Evolutionary conservation across 2,888 invertebrate species (phyloP).

Genomic region (Tetramorium bicarinatum): DNA sequence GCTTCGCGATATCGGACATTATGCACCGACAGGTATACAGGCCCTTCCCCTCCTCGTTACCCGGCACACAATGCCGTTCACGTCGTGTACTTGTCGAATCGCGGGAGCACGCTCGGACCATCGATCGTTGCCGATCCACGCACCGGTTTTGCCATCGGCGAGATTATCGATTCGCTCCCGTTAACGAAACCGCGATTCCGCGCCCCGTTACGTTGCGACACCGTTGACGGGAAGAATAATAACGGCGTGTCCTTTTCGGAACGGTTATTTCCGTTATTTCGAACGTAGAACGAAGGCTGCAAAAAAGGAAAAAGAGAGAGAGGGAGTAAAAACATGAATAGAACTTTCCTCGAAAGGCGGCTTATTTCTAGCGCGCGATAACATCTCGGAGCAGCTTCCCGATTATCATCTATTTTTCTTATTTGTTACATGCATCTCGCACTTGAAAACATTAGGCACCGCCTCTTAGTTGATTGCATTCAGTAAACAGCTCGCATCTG

Average conservation of each 20-base stretch:
- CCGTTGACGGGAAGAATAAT: not conserved
- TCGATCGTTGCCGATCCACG: slow-evolving; percentile 15
- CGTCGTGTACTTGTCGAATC: not conserved
- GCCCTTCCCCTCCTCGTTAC: not conserved
- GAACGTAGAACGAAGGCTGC: not conserved
- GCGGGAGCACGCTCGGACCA: not conserved
- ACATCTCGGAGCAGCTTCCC: not conserved
- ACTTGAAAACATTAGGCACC: not conserved
- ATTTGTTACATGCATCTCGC: not conserved
- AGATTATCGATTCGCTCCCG: slow-evolving; percentile 39
- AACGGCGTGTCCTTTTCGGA: not conserved
- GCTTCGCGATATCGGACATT: slow-evolving; percentile 65
- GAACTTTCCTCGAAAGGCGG: not conserved
- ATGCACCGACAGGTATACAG: slow-evolving; percentile 55
- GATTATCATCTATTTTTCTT: not conserved
- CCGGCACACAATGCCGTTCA: not conserved
- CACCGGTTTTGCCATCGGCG: slow-evolving; percentile 8
- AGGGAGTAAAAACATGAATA: slow-evolving; percentile 21
- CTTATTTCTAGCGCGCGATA: not conserved
- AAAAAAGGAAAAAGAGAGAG: not conserved
- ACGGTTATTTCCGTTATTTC: not conserved
- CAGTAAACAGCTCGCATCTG: not conserved
- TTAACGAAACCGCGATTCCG: slow-evolving; percentile 6
- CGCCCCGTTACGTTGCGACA: not conserved
- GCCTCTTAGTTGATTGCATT: not conserved